phyloP scores from a whole-genome alignment of 2,888 invertebrate genomes.

The Acholoe squamosa region DNA sequence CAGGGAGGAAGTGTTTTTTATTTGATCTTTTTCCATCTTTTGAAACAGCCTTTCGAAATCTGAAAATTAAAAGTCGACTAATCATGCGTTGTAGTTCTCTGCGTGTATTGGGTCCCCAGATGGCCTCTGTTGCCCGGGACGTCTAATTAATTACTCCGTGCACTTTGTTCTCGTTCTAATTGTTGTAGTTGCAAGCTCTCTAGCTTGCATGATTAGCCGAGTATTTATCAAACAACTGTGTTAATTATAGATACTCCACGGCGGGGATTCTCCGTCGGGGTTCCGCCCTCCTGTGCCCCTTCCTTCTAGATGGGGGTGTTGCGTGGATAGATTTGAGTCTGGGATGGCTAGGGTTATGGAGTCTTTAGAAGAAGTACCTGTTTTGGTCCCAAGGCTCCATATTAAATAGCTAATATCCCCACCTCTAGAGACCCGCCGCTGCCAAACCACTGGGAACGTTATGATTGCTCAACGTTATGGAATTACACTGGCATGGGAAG shows the following conservation, averaged over 20 bases:
- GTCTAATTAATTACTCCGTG: neutral
- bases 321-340: neutral
- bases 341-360: neutral
- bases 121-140: neutral
- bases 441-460: neutral
- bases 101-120: neutral
- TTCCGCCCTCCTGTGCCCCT: neutral
- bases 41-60: neutral
- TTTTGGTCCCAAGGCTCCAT: neutral
- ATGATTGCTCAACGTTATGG: neutral
- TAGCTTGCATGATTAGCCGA: neutral
- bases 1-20: neutral
- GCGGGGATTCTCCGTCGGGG: neutral
- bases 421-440: neutral
- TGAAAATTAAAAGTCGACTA: neutral
- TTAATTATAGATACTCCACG: conserved; percentile 25
- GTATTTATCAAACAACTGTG: conserved; percentile 26
- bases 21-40: neutral
- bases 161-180: conserved; percentile 23
- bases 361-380: neutral
- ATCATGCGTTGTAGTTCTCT: neutral
- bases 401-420: conserved; percentile 5
- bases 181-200: neutral
- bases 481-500: neutral
- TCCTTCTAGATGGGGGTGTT: neutral